A percentile compares a stretch with the other conserved stretches of the same genome.
These are phyloP conservation scores for Dermolepida albohirtum DNA, from an alignment of 2,888 invertebrate species.

Conservation along the genomic window DNA sequence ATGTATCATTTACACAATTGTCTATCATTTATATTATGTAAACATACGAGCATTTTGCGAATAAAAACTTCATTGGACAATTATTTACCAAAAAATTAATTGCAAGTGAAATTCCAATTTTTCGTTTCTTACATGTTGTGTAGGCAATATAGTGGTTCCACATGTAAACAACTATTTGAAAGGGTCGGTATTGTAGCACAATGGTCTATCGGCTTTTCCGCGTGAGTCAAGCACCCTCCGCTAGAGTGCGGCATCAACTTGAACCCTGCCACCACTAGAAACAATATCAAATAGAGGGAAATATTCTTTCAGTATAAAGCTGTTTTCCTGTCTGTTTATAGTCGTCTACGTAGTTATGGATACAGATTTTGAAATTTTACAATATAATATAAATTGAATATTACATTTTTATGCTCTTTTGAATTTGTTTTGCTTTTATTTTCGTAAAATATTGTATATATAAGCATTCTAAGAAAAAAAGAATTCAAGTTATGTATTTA, in stretches of 20 bases:
- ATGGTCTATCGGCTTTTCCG: conserved; percentile 42
- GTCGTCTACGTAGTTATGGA: neutral
- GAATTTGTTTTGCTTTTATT: too few species aligned
- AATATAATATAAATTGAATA: too few species aligned
- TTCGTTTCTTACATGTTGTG: neutral
- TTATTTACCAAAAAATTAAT: neutral
- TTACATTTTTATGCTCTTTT: too few species aligned
- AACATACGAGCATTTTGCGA: too few species aligned
- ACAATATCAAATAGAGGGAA: conserved; percentile 37
- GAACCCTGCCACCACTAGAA: conserved; percentile 26
- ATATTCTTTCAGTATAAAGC: conserved; percentile 29
- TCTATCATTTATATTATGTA: too few species aligned
- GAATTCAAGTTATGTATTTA: too few species aligned
- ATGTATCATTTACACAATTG: too few species aligned
- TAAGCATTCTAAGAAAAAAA: too few species aligned
- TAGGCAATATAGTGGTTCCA: conserved; percentile 2
- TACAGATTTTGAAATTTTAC: too few species aligned
- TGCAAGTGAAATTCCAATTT: neutral
- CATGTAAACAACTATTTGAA: conserved; percentile 31
- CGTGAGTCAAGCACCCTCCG: conserved; percentile 44
- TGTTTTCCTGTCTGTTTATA: conserved; percentile 7
- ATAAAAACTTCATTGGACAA: too few species aligned
- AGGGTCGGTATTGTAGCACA: conserved; percentile 43
- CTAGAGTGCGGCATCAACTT: conserved; percentile 43
- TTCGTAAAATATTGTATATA: too few species aligned